These are phyloP conservation scores for Athalia rosae DNA, from an alignment of 2,888 invertebrate species.

Conservation along the genomic window DNA sequence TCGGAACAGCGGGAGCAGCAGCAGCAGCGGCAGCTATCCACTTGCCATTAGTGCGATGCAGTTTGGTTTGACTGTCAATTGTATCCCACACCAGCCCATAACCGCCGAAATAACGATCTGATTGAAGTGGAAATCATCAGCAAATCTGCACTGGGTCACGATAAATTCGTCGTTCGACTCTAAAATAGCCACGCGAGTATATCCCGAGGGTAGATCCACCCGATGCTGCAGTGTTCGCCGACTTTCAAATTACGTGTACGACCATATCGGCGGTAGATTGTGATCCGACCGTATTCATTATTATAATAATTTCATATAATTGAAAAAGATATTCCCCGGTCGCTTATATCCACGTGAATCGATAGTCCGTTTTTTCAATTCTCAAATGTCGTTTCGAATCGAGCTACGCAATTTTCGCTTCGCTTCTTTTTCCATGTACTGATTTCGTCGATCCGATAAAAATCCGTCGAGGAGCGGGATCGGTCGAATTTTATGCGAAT, in stretches of 20 bases:
- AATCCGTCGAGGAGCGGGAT: slow-evolving; percentile 26
- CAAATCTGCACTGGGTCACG: slow-evolving; percentile 19
- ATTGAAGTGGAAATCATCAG: slow-evolving; percentile 39
- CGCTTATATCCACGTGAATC: too few relatives aligned
- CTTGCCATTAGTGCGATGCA: slow-evolving; percentile 66
- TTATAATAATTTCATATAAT: too few relatives aligned
- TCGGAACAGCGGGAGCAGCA: too few relatives aligned
- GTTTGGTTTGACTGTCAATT: slow-evolving; percentile 41
- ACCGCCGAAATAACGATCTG: slow-evolving; percentile 24
- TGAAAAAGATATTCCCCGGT: too few relatives aligned
- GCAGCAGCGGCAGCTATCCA: slow-evolving; percentile 54
- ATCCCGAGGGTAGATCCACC: too few relatives aligned
- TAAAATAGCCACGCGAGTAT: too few relatives aligned
- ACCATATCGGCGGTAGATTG: too few relatives aligned
- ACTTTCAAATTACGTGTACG: too few relatives aligned
- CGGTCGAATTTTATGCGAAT: slow-evolving; percentile 56
- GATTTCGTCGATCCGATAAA: slow-evolving; percentile 6
- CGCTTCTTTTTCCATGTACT: background rate
- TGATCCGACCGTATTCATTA: too few relatives aligned
- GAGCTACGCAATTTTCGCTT: background rate
- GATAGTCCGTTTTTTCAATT: too few relatives aligned
- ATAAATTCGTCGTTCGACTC: slow-evolving; percentile 12
- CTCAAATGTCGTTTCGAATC: background rate
- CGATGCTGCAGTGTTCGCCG: too few relatives aligned
- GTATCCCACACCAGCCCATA: background rate